Base-by-base conservation (phyloP, 2,797 vertebrate species). In the Rachycentron canadum region DNA sequence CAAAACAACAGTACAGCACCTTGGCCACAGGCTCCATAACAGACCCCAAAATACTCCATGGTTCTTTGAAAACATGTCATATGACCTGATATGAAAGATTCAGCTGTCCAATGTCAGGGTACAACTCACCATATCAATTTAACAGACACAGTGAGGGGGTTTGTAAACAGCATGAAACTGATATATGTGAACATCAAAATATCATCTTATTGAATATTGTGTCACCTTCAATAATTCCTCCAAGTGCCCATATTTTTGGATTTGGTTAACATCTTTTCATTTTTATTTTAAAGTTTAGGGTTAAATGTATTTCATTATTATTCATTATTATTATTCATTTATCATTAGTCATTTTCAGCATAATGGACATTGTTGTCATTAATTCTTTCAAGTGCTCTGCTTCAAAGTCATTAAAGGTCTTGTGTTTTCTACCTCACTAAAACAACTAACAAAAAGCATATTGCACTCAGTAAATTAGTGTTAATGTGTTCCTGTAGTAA, bases 11-110 rank as follows among this genome's bases (percentile, higher is more conserved):
- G 61, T 64, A 80, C 57, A 77, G 32, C 45, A 56, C 45, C 10
- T 28, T 8, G 56, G 76, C 75, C 79, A 87, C 83, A 72, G 32
- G 85, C 34, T 77, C 34, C 70, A 75, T 67, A 78, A 90, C 82
- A 81, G 55, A 76, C 60, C 87, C 82, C 43, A 67, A 88, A 92
- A 92, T 90, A 90, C 83, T 69, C 59, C 8, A 32, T 5, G 19
- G 61, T 41, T 78, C 63, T 53, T 56, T 53, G 60, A 76, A 73
- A 76, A 81, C 73, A 78, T 41, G 83, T 88, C 82, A 89, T 40
- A 60, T 81, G 79, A 86, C 79, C 72, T 80, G 86, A 75, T 79
- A 67, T 59, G 63, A 82, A 76, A 72, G 28, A 71, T 73, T 49
- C 69, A 76, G 75, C 49, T 28, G 63, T 68, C 38, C 58, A 47